Evolutionary conservation across 2,797 vertebrate species (phyloP), one percentile per base, ranked within the genome.

Genomic region (Chloroceryle amazona): DNA sequence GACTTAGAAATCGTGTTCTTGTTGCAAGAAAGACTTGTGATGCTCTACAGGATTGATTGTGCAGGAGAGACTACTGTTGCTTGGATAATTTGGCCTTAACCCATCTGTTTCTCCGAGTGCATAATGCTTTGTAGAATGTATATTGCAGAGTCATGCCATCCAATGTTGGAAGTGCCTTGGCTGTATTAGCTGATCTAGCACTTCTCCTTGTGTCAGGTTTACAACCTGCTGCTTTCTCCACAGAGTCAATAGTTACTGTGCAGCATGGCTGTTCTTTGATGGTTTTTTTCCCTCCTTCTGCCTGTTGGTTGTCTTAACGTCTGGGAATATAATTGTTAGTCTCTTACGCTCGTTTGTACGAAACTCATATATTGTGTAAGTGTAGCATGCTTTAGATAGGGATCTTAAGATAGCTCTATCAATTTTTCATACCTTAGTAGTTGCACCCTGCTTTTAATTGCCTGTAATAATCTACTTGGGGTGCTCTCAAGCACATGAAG

Each of bases 221-320:
- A 28, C 28, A 90, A 67, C 22, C 33, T 51, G 21, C 10, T 74
- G 35, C n/a, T 57, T 72, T 79, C 42, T 35, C 19, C 42, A 51
- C 39, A 76, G 22, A 82, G 51, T 23, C 9, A 5, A 5, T 35
- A 15, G 17, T 44, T 22, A 13, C 33, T 31, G 6, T 15, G 35
- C 28, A 39, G n/a, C 8, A 8, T 74, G 35, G 23, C 4, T 82
- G 13, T 58, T 73, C 33, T 16, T 82, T 6, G 5, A 16, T 49
- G 18, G 41, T 33, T 26, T 17, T 0, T 1, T 1, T 35, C 3
- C 10, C 44, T 3, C 11, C 26, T 28, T 7, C 41, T 26, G 5
- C 42, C 8, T 54, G 6, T 79, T 78, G 22, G 2, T 63, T 81
- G 31, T 63, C 37, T 55, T 47, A 46, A 51, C 9, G n/a, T 60